Conservation (phyloP, 2,113 vertebrate genomes). For the Corythoichthys haematopterus region DNA sequence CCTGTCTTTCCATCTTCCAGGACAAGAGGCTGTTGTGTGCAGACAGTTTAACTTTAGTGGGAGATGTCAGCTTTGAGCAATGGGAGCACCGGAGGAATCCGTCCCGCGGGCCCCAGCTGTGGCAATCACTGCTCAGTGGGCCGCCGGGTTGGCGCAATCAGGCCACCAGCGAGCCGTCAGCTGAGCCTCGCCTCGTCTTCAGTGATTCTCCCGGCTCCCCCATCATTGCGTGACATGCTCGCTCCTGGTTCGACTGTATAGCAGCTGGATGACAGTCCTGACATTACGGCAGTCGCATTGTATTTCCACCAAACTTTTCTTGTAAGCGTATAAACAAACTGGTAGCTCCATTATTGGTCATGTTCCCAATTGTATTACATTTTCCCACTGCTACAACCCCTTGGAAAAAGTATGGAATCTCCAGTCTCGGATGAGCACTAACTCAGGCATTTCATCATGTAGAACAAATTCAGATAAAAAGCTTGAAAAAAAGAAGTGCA, state of each 20-base stretch:
- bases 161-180: conserved; percentile 71
- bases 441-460: too few relatives aligned
- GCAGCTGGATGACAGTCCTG: conserved; percentile 29
- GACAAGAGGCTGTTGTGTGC: conserved; percentile 60
- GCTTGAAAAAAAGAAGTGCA: too few relatives aligned
- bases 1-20: conserved; percentile 62
- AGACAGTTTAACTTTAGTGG: conserved; percentile 56
- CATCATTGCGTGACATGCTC: conserved; percentile 35
- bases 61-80: conserved; percentile 69
- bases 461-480: too few relatives aligned
- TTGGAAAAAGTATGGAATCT: too few relatives aligned
- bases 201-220: conserved; percentile 54
- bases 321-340: neutral
- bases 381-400: too few relatives aligned
- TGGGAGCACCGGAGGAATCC: conserved; percentile 60
- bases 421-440: too few relatives aligned
- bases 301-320: neutral
- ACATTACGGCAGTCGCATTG: neutral
- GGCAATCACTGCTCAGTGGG: conserved; percentile 72
- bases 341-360: neutral
- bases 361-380: too few relatives aligned
- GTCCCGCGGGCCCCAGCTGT: conserved; percentile 67
- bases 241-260: conserved; percentile 14
- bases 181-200: conserved; percentile 56
- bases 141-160: conserved; percentile 73